Percentiles rank a stretch among this genome's conserved stretches.
phyloP scores from a whole-genome alignment of 1,140 invertebrate genomes.

The Plectrocnemia conspersa region DNA sequence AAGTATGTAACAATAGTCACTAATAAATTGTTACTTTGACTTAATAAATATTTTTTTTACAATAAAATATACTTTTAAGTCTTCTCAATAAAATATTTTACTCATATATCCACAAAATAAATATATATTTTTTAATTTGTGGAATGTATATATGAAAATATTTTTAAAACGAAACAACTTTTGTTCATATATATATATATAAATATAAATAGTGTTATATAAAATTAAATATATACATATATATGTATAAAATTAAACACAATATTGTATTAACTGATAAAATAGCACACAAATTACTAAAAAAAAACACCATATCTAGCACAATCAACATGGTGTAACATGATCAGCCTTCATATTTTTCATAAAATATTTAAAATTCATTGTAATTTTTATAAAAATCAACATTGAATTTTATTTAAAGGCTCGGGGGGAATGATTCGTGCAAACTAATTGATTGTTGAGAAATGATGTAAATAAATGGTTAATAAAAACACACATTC shows the following conservation, averaged over 20 bases:
- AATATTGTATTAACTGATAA: too few relatives aligned
- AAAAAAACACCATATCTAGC: constrained; percentile 23
- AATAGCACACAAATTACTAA: background rate
- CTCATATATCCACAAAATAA: background rate
- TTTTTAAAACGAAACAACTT: background rate
- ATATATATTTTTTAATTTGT: background rate
- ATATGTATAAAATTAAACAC: too few relatives aligned
- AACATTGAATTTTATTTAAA: background rate
- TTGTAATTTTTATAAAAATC: constrained; percentile 3
- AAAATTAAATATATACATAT: too few relatives aligned
- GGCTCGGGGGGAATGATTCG: constrained; percentile 38
- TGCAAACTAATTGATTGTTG: constrained; percentile 35
- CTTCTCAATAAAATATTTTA: background rate
- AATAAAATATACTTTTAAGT: too few relatives aligned
- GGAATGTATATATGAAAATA: background rate
- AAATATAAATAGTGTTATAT: background rate
- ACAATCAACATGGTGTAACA: constrained; percentile 29
- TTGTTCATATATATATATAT: constrained; percentile 1
- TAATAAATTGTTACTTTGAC: too few relatives aligned
- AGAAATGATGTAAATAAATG: background rate
- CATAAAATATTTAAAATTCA: background rate
- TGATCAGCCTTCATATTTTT: constrained; percentile 3
- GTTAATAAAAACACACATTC: constrained; percentile 2
- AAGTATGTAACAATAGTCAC: too few relatives aligned
- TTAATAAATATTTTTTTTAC: too few relatives aligned